Evolutionary conservation across 37 sponge, comb jelly and placozoan species (phyloP), one percentile per base, ranked within the genome.

Genomic region (Corticium candelabrum): DNA sequence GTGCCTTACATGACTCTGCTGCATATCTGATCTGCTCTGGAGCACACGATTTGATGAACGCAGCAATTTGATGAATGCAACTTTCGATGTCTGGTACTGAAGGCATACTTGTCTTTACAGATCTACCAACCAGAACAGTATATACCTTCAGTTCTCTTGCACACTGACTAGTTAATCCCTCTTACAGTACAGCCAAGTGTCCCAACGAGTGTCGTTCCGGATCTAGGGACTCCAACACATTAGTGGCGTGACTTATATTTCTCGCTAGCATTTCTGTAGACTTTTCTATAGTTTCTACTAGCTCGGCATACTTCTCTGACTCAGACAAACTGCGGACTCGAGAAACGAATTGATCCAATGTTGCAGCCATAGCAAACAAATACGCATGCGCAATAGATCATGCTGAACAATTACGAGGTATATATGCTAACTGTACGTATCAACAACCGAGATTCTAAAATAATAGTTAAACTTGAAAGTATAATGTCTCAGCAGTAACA

Each of bases 281-380:
- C 3, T 35, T 41, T 57, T 82, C 36, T 43, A 89, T 76, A 38
- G 41, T 78, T 21, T 35, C 67, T 0, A 40, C 72, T 34, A 89
- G 57, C 0, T 50, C 76, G 11, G 70, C 43, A 43, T 62, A 79
- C 39, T 85, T 78, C 7, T 33, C 37, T 3, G 74, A 79, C 7
- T 5, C 37, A 3, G 79, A 80, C 0, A 69, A 76, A 50, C 72
- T 82, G 1, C 86, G 67, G 21, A 89, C 56, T 68, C 84, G 85
- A 21, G 76, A 76, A 27, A 89, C 80, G 33, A 85, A 50, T 29
- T 69, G 79, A 68, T 88, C 88, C 3, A 72, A 41, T 5, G 69
- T 32, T 0, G 40, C 2, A 0, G 85, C 81, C 81, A 85, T 80
- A 41, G 37, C 69, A 69, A 69, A 69, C 33, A 69, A 34, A 69